These are phyloP conservation scores for Drymodes brunneopygia DNA, from an alignment of 2,113 vertebrate species.

Conservation along the genomic window DNA sequence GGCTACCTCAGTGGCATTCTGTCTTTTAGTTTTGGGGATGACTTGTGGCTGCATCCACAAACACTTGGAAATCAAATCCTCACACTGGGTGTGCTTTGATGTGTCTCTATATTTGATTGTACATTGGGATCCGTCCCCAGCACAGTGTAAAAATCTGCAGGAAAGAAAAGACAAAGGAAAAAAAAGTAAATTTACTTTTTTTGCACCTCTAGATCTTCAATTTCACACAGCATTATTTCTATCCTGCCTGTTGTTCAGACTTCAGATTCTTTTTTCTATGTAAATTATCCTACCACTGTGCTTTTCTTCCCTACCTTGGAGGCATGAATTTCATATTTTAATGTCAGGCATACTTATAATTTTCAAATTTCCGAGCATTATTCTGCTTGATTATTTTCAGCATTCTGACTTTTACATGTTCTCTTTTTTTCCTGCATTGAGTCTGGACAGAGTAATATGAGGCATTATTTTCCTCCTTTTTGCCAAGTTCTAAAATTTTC, in stretches of 20 bases:
- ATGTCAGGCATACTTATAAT: neutral
- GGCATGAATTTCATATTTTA: neutral
- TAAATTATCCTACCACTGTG: neutral
- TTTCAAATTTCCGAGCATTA: neutral
- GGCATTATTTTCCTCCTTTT: neutral
- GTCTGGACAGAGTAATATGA: neutral
- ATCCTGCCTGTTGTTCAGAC: neutral
- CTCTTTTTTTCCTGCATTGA: neutral
- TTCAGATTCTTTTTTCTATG: neutral
- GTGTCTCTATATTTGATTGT: neutral
- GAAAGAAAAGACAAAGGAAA: neutral
- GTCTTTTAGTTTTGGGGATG: neutral
- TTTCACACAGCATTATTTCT: neutral
- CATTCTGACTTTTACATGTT: neutral
- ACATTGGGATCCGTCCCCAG: neutral
- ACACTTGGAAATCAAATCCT: neutral
- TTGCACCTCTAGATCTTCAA: neutral
- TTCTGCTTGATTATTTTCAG: neutral
- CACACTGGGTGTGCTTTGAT: neutral
- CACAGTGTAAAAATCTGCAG: neutral
- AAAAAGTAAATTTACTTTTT: neutral
- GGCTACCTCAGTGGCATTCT: neutral
- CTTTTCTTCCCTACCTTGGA: neutral
- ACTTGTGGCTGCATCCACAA: neutral
- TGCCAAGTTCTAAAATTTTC: neutral